These are phyloP conservation scores for Hippocampus abdominalis DNA, from an alignment of 2,113 vertebrate species.

Conservation along the genomic window DNA sequence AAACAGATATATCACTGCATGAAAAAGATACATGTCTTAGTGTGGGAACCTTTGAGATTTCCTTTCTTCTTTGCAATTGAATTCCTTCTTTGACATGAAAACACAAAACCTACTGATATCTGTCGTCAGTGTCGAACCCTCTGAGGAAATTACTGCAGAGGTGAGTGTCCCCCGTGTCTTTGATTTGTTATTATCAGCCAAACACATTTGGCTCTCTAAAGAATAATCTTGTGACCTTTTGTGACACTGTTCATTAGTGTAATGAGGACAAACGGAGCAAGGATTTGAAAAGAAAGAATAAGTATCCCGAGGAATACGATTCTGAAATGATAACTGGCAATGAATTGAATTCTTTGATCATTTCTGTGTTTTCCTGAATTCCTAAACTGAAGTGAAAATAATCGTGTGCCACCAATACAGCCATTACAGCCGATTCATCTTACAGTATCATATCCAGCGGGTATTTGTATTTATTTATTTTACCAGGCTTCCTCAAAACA, in stretches of 20 bases:
- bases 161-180: constrained; percentile 12
- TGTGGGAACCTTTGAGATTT: constrained; percentile 2
- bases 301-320: too few relatives aligned
- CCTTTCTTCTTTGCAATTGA: constrained; percentile 10
- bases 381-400: neutral
- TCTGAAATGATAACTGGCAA: too few relatives aligned
- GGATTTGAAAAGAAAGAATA: too few relatives aligned
- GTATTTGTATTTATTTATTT: neutral
- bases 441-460: neutral
- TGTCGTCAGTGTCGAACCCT: constrained; percentile 7
- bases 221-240: constrained; percentile 6
- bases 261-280: neutral
- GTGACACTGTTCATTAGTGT: neutral
- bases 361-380: neutral
- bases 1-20: constrained; percentile 4
- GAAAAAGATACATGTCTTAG: constrained; percentile 20
- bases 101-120: constrained; percentile 7
- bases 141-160: constrained; percentile 22
- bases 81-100: constrained; percentile 7
- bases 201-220: neutral
- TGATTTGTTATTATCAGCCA: constrained; percentile 18
- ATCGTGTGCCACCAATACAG: neutral
- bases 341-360: neutral
- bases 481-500: neutral
- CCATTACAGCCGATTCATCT: neutral